These are phyloP conservation scores for Plagiodera versicolora DNA, from an alignment of 2,888 invertebrate genomes.

Conservation along the genomic window DNA sequence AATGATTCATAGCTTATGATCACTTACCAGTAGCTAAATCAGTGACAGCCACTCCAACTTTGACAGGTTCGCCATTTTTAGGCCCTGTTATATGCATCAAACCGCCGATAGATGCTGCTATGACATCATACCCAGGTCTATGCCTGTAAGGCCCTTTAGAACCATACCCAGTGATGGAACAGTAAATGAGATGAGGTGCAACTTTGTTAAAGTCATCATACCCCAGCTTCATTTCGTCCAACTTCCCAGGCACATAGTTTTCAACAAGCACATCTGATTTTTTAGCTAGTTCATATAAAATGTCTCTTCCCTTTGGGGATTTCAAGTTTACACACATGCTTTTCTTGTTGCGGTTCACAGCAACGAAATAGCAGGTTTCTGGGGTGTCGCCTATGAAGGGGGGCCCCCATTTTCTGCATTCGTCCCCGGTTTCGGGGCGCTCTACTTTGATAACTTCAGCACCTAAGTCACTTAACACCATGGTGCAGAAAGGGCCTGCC, in stretches of 20 bases:
- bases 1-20: too few relatives aligned
- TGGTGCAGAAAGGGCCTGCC: conserved; percentile 93
- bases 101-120: conserved; percentile 92
- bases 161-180: conserved; percentile 93
- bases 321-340: conserved; percentile 89
- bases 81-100: conserved; percentile 88
- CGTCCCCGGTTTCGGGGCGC: conserved; percentile 80
- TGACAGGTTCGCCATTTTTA: conserved; percentile 79
- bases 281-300: conserved; percentile 71
- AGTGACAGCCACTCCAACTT: conserved; percentile 90
- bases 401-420: conserved; percentile 91
- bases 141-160: conserved; percentile 80
- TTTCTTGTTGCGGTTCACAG: conserved; percentile 93
- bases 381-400: conserved; percentile 70
- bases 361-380: conserved; percentile 80
- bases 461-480: conserved; percentile 90
- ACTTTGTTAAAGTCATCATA: conserved; percentile 70
- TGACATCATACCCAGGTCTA: conserved; percentile 95
- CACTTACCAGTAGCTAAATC: conserved; percentile 78
- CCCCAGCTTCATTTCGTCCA: conserved; percentile 75
- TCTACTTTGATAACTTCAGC: conserved; percentile 94
- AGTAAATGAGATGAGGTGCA: conserved; percentile 84
- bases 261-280: conserved; percentile 89
- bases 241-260: conserved; percentile 91
- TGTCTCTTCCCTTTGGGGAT: conserved; percentile 61